Evolutionary conservation across 2,113 vertebrate genomes (phyloP), one percentile per base, ranked within the genome.

Genomic region (Esox niger): DNA sequence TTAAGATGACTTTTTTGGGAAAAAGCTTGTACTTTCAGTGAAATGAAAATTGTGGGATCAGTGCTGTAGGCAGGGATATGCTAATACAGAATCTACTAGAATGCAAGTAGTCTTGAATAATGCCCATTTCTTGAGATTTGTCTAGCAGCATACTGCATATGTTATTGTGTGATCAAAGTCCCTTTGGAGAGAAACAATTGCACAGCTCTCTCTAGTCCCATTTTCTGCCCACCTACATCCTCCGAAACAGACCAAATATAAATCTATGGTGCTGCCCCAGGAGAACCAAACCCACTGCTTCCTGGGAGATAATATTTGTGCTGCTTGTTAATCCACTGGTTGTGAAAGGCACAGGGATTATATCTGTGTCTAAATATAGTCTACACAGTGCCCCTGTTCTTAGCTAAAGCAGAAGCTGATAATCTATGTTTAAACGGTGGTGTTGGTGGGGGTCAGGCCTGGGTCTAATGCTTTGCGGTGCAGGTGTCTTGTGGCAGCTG

Each of bases 331-430:
- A 68, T 46, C 26, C 38, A 3, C 6, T 20, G 20, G 33, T 59
- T 21, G 33, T 47, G 33, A 26, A 38, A 60, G 35, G 26, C 56
- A n/a, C 20, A 17, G 7, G 55, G 55, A 60, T 68, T 60, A 27
- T 46, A 47, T 47, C 10, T 58, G 55, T 25, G 9, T 33, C 33
- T 57, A 58, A 35, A 38, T 57, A 58, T 67, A 67, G 32, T 54
- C 21, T 3, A 10, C 26, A 17, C 21, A 25, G 13, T 21, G 13
- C 55, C 55, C 25, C 55, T 29, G 55, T 57, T 25, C 27, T 30
- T 15, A 29, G 38, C 17, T 43, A 43, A 4, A 43, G 38, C 17
- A 33, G 21, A 21, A 67, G 21, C 23, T 43, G 32, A 21, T 67
- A 58, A 67, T 67, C 65, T 67, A 17, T 57, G 52, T 56, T 54